These are phyloP conservation scores for Rhingia campestris DNA, from an alignment of 2,888 invertebrate genomes.

Conservation along the genomic window DNA sequence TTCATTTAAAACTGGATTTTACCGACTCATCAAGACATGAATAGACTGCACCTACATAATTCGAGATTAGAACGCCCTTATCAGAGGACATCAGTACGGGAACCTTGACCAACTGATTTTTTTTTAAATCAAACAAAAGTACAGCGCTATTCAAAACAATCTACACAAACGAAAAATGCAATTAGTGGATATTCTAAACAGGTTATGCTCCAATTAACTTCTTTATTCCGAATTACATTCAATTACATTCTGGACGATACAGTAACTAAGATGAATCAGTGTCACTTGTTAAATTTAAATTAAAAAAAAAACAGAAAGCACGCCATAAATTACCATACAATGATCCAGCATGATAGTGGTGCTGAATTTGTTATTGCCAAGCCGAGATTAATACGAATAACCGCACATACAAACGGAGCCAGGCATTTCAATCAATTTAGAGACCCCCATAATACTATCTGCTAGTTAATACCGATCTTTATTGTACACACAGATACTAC, in stretches of 20 bases:
- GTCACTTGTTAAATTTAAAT: slow-evolving; percentile 24
- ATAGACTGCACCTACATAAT: too few species aligned
- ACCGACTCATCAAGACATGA: too few species aligned
- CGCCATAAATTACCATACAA: slow-evolving; percentile 25
- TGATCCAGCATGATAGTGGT: slow-evolving; percentile 27
- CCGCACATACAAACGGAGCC: slow-evolving; percentile 11
- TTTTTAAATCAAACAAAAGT: too few species aligned
- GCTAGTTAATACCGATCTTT: slow-evolving; percentile 21
- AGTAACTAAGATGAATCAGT: slow-evolving; percentile 8
- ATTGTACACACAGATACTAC: background rate
- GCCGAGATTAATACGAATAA: slow-evolving; percentile 42
- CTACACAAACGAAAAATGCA: too few species aligned
- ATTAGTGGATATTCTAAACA: too few species aligned
- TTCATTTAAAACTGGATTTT: too few species aligned
- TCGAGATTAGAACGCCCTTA: too few species aligned
- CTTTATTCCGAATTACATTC: slow-evolving; percentile 14
- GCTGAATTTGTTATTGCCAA: slow-evolving; percentile 38
- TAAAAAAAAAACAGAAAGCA: slow-evolving; percentile 9
- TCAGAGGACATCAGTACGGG: too few species aligned
- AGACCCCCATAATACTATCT: slow-evolving; percentile 23
- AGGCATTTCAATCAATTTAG: slow-evolving; percentile 59
- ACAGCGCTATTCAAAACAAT: too few species aligned
- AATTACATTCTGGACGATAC: slow-evolving; percentile 11
- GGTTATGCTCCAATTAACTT: slow-evolving; percentile 13
- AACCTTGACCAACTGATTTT: too few species aligned